Conservation (phyloP, 2,797 vertebrate genomes). For the Apogon talboti region DNA sequence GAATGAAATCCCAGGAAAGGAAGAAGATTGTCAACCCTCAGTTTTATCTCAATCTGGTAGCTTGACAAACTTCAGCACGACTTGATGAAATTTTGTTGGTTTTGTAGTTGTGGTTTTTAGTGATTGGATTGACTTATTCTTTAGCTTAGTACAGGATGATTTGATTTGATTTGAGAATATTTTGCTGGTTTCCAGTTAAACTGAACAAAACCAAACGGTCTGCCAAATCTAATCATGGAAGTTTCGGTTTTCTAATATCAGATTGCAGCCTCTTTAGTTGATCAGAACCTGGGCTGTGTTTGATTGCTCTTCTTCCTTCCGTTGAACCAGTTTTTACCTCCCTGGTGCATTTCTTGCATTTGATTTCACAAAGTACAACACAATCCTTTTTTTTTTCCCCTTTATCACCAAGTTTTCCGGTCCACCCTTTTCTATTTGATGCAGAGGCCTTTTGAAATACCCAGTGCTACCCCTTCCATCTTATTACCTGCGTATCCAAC, state of each 20-base stretch:
- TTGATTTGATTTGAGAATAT: too few relatives aligned
- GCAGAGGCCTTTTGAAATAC: slow-evolving; percentile 69
- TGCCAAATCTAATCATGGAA: too few relatives aligned
- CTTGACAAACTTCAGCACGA: too few relatives aligned
- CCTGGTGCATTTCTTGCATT: slow-evolving; percentile 41
- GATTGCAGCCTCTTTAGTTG: slow-evolving; percentile 20
- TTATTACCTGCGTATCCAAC: slow-evolving; percentile 68
- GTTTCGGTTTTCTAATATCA: background rate
- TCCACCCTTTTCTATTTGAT: slow-evolving; percentile 56
- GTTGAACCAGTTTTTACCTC: slow-evolving; percentile 41
- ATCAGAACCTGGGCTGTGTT: slow-evolving; percentile 47
- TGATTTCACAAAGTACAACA: slow-evolving; percentile 55
- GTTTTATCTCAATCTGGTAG: too few relatives aligned
- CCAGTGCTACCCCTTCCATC: slow-evolving; percentile 59
- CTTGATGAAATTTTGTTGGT: too few relatives aligned
- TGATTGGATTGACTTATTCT: too few relatives aligned
- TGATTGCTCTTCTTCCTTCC: slow-evolving; percentile 41
- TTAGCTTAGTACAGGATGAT: too few relatives aligned
- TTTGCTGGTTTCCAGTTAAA: background rate
- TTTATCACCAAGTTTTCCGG: slow-evolving; percentile 23
- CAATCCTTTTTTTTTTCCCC: background rate
- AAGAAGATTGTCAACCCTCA: too few relatives aligned
- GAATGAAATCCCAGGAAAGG: too few relatives aligned
- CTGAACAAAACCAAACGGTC: slow-evolving; percentile 10
- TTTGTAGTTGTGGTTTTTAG: too few relatives aligned